A percentile compares a stretch with the other conserved stretches of the same genome.
Conservation (phyloP, 2,888 invertebrate genomes). For the Heliconius sara region DNA sequence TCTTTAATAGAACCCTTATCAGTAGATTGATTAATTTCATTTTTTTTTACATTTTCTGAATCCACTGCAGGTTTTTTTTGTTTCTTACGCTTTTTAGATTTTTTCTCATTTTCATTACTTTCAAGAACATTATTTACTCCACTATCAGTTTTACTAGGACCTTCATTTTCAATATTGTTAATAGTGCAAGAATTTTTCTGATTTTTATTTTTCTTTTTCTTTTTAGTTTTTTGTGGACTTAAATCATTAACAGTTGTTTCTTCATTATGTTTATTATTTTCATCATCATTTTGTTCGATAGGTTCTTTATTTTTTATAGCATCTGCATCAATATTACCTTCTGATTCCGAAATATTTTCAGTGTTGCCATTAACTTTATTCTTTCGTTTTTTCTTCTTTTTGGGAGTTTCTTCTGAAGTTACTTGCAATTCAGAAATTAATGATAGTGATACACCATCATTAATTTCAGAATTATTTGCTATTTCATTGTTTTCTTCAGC, state of each 20-base stretch:
- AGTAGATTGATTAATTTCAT: too few relatives aligned
- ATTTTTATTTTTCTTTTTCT: slow-evolving; percentile 57
- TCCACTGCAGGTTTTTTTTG: background rate
- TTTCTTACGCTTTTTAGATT: background rate
- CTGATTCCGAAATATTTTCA: background rate
- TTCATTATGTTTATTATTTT: background rate
- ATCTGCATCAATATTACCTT: background rate
- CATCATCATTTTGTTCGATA: background rate
- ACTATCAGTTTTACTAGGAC: slow-evolving; percentile 56
- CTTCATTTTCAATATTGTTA: slow-evolving; percentile 56
- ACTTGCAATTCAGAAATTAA: slow-evolving; percentile 36
- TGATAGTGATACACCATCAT: slow-evolving; percentile 32
- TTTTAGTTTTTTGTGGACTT: slow-evolving; percentile 31
- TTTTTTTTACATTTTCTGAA: background rate
- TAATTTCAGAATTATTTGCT: slow-evolving; percentile 46
- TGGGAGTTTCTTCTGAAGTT: slow-evolving; percentile 38
- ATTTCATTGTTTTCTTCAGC: slow-evolving; percentile 55
- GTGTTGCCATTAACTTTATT: slow-evolving; percentile 20
- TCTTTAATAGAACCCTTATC: slow-evolving; percentile 20
- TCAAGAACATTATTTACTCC: slow-evolving; percentile 14
- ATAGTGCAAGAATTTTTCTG: slow-evolving; percentile 56
- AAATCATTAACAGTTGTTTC: background rate
- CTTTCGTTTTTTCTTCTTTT: slow-evolving; percentile 49
- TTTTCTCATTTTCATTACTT: slow-evolving; percentile 1
- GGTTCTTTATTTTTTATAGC: background rate